Conservation (phyloP, 1,140 invertebrate genomes). For the Telenomus remus region DNA sequence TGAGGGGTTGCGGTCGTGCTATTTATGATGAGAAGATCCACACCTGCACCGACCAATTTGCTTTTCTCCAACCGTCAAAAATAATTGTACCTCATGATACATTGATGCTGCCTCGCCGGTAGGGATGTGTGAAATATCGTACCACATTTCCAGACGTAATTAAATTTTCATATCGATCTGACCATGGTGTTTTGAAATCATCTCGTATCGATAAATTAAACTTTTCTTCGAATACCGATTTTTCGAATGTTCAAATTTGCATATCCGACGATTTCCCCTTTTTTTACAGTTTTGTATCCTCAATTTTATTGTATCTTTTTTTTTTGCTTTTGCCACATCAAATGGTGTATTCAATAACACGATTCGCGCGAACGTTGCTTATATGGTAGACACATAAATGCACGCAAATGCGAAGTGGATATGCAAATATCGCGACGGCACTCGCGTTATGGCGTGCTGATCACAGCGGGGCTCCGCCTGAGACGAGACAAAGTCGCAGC, state of each 20-base stretch:
- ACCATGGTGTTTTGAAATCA: too few species aligned
- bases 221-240: too few species aligned
- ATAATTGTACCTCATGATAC: constrained; percentile 53
- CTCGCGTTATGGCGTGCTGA: constrained; percentile 59
- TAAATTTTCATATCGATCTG: neutral
- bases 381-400: constrained; percentile 54
- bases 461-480: constrained; percentile 63
- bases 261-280: neutral
- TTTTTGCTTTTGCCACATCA: neutral
- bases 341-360: constrained; percentile 50
- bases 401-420: constrained; percentile 63
- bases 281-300: neutral
- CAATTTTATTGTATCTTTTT: constrained; percentile 12
- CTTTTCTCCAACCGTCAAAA: constrained; percentile 59
- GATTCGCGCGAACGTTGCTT: constrained; percentile 50
- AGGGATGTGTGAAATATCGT: constrained; percentile 27
- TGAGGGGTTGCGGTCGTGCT: constrained; percentile 48
- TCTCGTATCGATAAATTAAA: too few species aligned
- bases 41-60: constrained; percentile 70
- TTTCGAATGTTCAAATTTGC: too few species aligned
- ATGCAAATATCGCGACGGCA: constrained; percentile 68
- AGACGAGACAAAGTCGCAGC: constrained; percentile 74
- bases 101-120: neutral
- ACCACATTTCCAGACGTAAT: neutral
- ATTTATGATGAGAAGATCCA: constrained; percentile 74